These are phyloP conservation scores for Drosophila paulistorum DNA, from an alignment of 1,140 invertebrate species.

Conservation along the genomic window DNA sequence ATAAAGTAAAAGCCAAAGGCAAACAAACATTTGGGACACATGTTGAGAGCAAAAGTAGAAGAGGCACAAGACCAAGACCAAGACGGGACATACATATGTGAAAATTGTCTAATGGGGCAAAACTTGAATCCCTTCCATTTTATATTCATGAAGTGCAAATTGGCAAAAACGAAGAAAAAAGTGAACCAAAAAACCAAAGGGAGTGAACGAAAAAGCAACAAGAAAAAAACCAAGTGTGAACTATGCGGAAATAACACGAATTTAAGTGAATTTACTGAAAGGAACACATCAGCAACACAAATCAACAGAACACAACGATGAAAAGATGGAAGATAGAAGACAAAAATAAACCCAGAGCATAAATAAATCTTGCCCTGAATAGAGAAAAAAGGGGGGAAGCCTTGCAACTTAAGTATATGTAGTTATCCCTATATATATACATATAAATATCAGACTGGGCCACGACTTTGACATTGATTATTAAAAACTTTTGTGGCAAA, in stretches of 20 bases:
- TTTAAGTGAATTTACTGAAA: slow-evolving; percentile 81
- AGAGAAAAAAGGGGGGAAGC: neutral
- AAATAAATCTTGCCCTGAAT: slow-evolving; percentile 33
- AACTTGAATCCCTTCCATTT: slow-evolving; percentile 43
- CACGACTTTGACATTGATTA: slow-evolving; percentile 10
- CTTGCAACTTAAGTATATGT: neutral
- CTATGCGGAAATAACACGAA: slow-evolving; percentile 78
- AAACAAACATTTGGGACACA: slow-evolving; percentile 50
- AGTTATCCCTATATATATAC: neutral
- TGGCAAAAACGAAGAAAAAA: slow-evolving; percentile 53
- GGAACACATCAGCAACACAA: slow-evolving; percentile 72
- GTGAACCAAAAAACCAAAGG: neutral
- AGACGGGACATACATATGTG: slow-evolving; percentile 62
- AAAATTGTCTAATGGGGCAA: slow-evolving; percentile 78
- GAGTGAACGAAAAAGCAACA: neutral
- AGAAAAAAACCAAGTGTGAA: slow-evolving; percentile 42
- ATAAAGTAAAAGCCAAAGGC: slow-evolving; percentile 22
- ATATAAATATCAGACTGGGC: slow-evolving; percentile 3
- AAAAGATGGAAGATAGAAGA: slow-evolving; percentile 7
- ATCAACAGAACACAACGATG: slow-evolving; percentile 42
- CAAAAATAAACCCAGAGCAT: slow-evolving; percentile 14
- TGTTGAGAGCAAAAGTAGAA: slow-evolving; percentile 10
- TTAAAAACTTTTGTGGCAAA: slow-evolving; percentile 6
- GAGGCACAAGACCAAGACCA: slow-evolving; percentile 20
- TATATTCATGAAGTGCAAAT: slow-evolving; percentile 79